These are phyloP conservation scores for Halictus rubicundus DNA, from an alignment of 1,140 invertebrate species.

Conservation along the genomic window DNA sequence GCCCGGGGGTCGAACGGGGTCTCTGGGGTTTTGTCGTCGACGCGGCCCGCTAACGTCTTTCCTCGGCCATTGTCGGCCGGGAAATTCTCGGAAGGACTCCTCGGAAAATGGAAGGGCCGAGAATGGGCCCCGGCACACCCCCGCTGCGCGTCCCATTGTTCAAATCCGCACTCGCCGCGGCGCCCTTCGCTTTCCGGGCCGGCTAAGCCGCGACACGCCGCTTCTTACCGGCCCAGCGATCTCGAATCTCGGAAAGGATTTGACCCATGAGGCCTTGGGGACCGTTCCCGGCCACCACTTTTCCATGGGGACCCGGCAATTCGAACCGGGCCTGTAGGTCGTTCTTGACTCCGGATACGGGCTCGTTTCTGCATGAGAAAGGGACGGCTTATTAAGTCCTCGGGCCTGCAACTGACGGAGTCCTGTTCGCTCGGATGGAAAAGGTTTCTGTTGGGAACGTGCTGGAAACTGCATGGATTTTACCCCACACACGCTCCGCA, in stretches of 20 bases:
- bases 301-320: not conserved
- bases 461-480: not conserved
- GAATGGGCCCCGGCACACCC: constrained; percentile 44
- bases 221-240: constrained; percentile 14
- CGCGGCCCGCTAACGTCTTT: constrained; percentile 37
- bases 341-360: not conserved
- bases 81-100: constrained; percentile 78
- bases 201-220: constrained; percentile 17
- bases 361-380: not conserved
- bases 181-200: constrained; percentile 14
- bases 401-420: not conserved
- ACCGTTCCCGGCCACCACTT: not conserved
- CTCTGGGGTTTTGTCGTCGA: not conserved
- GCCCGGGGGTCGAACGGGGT: constrained; percentile 12
- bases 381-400: not conserved
- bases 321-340: not conserved
- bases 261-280: not conserved
- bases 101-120: constrained; percentile 54
- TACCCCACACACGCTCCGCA: too few species aligned
- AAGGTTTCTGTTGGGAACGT: not conserved
- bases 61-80: constrained; percentile 64
- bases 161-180: constrained; percentile 50
- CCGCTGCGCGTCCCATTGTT: constrained; percentile 70
- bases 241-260: constrained; percentile 48
- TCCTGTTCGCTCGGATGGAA: not conserved